These are phyloP conservation scores for Orchesella cincta DNA, from an alignment of 1,140 invertebrate genomes.

Conservation along the genomic window DNA sequence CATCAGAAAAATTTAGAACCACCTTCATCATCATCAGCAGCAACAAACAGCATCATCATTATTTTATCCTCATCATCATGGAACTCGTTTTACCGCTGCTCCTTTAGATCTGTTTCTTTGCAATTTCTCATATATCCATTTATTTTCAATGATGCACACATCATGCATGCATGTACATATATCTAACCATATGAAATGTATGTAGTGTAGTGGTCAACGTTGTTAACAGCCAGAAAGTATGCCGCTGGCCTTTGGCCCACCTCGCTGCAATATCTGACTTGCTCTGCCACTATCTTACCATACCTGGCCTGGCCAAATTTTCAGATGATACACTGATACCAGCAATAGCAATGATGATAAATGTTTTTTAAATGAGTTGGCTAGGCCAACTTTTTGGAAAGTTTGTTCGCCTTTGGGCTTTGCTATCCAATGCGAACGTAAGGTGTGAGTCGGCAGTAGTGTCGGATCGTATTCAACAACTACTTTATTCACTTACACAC, in stretches of 20 bases:
- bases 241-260: constrained; percentile 21
- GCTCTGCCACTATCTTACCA: neutral
- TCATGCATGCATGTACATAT: neutral
- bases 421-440: neutral
- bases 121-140: neutral
- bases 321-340: constrained; percentile 11
- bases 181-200: neutral
- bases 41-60: neutral
- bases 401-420: constrained; percentile 11
- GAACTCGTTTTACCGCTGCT: constrained; percentile 45
- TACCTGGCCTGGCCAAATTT: constrained; percentile 4
- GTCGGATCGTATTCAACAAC: neutral
- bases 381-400: constrained; percentile 24
- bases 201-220: neutral
- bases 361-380: neutral
- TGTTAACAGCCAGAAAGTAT: constrained; percentile 8
- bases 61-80: constrained; percentile 29
- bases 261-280: neutral
- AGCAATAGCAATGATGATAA: neutral
- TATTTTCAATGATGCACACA: neutral
- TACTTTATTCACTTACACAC: neutral
- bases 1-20: neutral
- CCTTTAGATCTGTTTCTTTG: neutral
- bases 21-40: neutral
- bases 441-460: neutral